phyloP scores from a whole-genome alignment of 2,888 invertebrate genomes.

The Rhyacophila evoluta region DNA sequence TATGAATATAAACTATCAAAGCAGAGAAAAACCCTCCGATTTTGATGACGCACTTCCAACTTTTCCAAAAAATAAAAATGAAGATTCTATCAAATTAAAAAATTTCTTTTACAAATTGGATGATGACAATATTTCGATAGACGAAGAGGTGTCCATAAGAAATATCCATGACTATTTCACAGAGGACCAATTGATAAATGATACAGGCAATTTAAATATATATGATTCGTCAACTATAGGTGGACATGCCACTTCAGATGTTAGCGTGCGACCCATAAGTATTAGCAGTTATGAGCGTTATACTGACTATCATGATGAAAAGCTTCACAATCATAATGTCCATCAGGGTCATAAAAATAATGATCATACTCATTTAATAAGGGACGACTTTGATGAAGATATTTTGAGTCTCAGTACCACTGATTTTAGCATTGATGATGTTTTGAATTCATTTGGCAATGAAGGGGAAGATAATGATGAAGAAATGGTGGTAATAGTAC shows the following conservation, averaged over 20 bases:
- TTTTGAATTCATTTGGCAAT: neutral
- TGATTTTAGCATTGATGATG: neutral
- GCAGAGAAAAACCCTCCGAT: neutral
- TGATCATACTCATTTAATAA: neutral
- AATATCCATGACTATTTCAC: neutral
- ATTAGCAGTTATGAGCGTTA: neutral
- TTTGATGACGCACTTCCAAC: neutral
- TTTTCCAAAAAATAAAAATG: constrained; percentile 26
- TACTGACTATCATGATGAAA: neutral
- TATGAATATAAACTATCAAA: neutral
- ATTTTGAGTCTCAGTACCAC: neutral
- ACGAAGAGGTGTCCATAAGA: neutral
- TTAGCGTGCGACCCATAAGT: neutral
- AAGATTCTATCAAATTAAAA: neutral
- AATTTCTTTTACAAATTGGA: neutral
- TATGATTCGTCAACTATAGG: neutral
- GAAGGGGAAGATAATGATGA: neutral
- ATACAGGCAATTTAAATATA: neutral
- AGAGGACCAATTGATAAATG: neutral
- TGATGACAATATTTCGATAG: neutral
- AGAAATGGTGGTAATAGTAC: neutral
- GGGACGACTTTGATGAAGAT: neutral
- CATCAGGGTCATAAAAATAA: neutral
- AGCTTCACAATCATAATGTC: neutral
- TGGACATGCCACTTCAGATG: neutral